A percentile compares a stretch with the other conserved stretches of the same genome.
Evolutionary conservation across 2,888 invertebrate species (phyloP).

Genomic region (Trachelus stipa): DNA sequence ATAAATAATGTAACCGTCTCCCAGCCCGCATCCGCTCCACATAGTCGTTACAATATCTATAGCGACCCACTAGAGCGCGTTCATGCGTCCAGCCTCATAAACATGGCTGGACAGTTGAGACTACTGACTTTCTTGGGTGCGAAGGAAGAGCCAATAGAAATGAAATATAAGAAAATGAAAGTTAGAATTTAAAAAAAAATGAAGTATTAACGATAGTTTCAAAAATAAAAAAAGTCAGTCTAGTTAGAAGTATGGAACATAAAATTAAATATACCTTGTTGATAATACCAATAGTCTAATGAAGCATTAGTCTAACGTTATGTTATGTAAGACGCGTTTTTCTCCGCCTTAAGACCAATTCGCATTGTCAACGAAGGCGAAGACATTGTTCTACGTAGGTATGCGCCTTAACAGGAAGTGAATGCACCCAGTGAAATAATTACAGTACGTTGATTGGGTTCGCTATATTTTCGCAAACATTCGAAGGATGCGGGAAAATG

Average conservation of each 20-base stretch:
- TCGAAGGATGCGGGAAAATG: conserved; percentile 1
- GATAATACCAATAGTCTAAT: neutral
- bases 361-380: neutral
- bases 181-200: no score
- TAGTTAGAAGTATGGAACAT: neutral
- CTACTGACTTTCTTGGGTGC: neutral
- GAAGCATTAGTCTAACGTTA: neutral
- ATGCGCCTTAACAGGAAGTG: neutral
- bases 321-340: neutral
- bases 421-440: neutral
- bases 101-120: neutral
- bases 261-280: neutral
- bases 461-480: conserved; percentile 33
- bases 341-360: neutral
- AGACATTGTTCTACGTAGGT: neutral
- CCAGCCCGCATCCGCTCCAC: neutral
- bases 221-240: neutral
- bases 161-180: no score
- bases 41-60: neutral
- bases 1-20: neutral
- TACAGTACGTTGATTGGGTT: neutral
- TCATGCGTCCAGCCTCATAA: neutral
- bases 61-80: neutral
- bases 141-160: neutral
- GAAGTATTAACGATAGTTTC: neutral